A percentile compares a stretch with the other conserved stretches of the same genome.
phyloP scores from a whole-genome alignment of 92 coral and sea anemone species.

The Ricordea florida region DNA sequence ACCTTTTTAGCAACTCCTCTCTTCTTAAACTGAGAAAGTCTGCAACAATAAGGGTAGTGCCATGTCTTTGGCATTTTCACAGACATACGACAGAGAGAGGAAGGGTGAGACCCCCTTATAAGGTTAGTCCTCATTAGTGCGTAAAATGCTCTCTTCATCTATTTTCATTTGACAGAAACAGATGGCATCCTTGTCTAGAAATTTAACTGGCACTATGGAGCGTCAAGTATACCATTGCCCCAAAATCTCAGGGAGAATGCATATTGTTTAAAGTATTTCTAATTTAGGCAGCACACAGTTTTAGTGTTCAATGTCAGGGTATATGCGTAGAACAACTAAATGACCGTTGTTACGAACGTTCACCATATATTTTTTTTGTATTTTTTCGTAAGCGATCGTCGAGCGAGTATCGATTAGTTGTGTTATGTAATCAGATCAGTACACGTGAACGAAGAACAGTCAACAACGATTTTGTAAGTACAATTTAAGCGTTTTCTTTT shows the following conservation, averaged over 20 bases:
- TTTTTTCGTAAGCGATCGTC: too few relatives aligned
- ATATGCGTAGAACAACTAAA: conserved; percentile 26
- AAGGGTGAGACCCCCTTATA: conserved; percentile 30
- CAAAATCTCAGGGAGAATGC: conserved; percentile 56
- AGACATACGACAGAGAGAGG: conserved; percentile 23
- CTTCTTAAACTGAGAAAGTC: conserved; percentile 34
- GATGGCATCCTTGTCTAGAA: not conserved
- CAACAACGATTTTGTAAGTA: too few relatives aligned
- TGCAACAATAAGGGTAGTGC: conserved; percentile 41
- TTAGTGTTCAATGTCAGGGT: conserved; percentile 32
- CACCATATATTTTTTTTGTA: too few relatives aligned
- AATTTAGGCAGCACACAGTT: not conserved
- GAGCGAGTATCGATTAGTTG: too few relatives aligned
- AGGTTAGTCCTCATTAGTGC: conserved; percentile 40
- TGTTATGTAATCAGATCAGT: too few relatives aligned
- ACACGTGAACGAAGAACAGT: too few relatives aligned
- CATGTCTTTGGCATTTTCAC: conserved; percentile 38
- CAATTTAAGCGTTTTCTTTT: too few relatives aligned
- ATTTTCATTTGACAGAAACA: conserved; percentile 44
- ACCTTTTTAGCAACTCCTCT: too few relatives aligned
- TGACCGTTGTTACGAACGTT: too few relatives aligned
- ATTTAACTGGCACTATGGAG: conserved; percentile 6
- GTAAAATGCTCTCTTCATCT: conserved; percentile 15
- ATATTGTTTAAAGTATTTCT: conserved; percentile 39
- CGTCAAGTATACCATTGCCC: conserved; percentile 52